Base-by-base conservation (phyloP, 2,797 vertebrate genomes). In the Momotus momota region DNA sequence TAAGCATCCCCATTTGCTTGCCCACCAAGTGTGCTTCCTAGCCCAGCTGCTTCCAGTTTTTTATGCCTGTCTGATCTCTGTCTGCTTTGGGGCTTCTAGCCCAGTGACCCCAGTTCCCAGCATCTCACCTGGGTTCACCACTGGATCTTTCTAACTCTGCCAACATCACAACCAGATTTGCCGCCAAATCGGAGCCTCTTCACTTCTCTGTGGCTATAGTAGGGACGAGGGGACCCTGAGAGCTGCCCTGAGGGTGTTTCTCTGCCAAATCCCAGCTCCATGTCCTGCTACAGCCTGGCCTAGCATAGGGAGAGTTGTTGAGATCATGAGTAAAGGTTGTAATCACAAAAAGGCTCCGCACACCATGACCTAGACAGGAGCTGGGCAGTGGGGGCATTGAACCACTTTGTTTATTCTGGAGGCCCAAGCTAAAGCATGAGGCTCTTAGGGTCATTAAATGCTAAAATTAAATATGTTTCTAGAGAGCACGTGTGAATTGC, bases 401-500 rank as follows among this genome's bases (percentile, higher is more conserved):
- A 75, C 29, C 29, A 1, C 70, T 92, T 94, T 93, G 33, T 93
- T 95, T 92, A 49, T 78, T 31, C 10, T 82, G 69, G 23, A 61
- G 88, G 57, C 61, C 72, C 33, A 67, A 60, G 64, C 48, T 77
- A 78, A 90, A 90, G 69, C 72, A 78, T 38, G 61, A 94, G 41
- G 74, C 86, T 55, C 16, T 49, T 33, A 38, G 49, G 65, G 61
- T 54, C 91, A 72, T 92, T 91, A 94, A 85, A 89, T 43, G 69
- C 49, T 91, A 78, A 91, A 85, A 95, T 93, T 85, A 85, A 96
- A 83, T 92, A 81, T 35, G 91, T 87, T 92, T 89, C 81, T 43
- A 67, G 60, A 80, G 48, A 66, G 64, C 60, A 74, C 64, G 51
- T 92, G 92, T 86, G 86, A 97, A 88, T 87, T 93, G 71, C 81